Conservation (phyloP, 2,113 vertebrate genomes). For the Cyprinus carpio region DNA sequence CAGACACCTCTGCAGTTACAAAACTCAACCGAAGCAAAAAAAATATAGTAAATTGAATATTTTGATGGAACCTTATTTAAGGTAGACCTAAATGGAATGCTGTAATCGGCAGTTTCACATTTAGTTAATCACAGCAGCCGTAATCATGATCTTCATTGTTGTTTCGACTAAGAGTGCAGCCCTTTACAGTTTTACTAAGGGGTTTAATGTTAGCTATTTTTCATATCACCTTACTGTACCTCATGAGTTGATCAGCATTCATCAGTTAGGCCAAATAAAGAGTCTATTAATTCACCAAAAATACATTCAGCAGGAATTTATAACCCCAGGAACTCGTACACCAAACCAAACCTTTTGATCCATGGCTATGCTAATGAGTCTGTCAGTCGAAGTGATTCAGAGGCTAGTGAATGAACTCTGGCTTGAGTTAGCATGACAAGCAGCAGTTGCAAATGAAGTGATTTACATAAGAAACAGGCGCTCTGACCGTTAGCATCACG, state of each 20-base stretch:
- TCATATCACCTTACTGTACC: neutral
- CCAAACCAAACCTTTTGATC: slow-evolving; percentile 45
- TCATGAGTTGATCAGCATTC: neutral
- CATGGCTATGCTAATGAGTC: slow-evolving; percentile 33
- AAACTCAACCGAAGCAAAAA: neutral
- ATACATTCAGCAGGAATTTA: slow-evolving; percentile 28
- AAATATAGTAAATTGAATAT: neutral
- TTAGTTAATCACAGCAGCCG: neutral
- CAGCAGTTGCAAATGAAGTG: slow-evolving; percentile 55
- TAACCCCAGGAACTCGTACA: slow-evolving; percentile 1
- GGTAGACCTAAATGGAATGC: neutral
- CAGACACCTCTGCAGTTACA: neutral
- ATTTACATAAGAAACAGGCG: slow-evolving; percentile 59
- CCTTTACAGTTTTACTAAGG: neutral
- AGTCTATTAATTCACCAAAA: slow-evolving; percentile 27
- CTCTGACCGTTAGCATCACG: slow-evolving; percentile 35
- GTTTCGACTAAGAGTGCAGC: neutral
- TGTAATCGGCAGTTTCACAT: neutral
- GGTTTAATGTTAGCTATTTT: neutral
- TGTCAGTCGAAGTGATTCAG: slow-evolving; percentile 37
- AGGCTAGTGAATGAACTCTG: slow-evolving; percentile 38
- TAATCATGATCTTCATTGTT: neutral
- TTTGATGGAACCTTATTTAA: neutral
- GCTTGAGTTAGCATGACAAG: slow-evolving; percentile 57
- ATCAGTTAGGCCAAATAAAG: slow-evolving; percentile 14